A percentile compares a stretch with the other conserved stretches of the same genome.
Conservation (phyloP, 2,888 invertebrate species). For the Drosophila aldrichi region DNA sequence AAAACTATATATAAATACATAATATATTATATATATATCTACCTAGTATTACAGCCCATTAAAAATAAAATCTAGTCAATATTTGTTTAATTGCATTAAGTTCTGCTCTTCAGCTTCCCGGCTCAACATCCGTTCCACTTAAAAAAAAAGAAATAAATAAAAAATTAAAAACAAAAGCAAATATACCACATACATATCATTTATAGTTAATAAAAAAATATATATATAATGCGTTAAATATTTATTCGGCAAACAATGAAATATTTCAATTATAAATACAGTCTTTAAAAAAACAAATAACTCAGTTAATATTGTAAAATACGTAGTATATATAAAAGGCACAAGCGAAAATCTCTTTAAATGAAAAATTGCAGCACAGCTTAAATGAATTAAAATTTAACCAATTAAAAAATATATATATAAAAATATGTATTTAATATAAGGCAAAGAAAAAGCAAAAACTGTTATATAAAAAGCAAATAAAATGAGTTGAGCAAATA, state of each 20-base stretch:
- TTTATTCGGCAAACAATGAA: slow-evolving; percentile 43
- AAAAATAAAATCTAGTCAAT: background rate
- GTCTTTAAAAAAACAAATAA: slow-evolving; percentile 29
- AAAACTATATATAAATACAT: too few relatives aligned
- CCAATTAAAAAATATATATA: slow-evolving; percentile 34
- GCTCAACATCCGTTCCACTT: slow-evolving; percentile 14
- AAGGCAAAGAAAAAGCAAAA: slow-evolving; percentile 10
- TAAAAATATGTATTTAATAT: slow-evolving; percentile 46
- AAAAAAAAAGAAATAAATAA: background rate
- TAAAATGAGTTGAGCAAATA: slow-evolving; percentile 32
- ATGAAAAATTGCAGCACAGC: slow-evolving; percentile 25
- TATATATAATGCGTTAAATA: slow-evolving; percentile 36
- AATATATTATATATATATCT: background rate
- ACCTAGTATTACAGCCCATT: background rate
- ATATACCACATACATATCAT: slow-evolving; percentile 51
- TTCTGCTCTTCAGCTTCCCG: slow-evolving; percentile 7
- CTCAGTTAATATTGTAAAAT: slow-evolving; percentile 39
- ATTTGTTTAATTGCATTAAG: slow-evolving; percentile 2
- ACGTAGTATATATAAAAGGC: slow-evolving; percentile 23
- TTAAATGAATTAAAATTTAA: slow-evolving; percentile 33
- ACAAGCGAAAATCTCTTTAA: slow-evolving; percentile 15
- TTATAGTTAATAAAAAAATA: slow-evolving; percentile 27
- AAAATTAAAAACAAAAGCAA: background rate
- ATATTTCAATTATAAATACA: slow-evolving; percentile 19
- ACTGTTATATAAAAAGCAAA: slow-evolving; percentile 55